Conservation (phyloP, 2,113 vertebrate genomes). For the Aramus guarauna region DNA sequence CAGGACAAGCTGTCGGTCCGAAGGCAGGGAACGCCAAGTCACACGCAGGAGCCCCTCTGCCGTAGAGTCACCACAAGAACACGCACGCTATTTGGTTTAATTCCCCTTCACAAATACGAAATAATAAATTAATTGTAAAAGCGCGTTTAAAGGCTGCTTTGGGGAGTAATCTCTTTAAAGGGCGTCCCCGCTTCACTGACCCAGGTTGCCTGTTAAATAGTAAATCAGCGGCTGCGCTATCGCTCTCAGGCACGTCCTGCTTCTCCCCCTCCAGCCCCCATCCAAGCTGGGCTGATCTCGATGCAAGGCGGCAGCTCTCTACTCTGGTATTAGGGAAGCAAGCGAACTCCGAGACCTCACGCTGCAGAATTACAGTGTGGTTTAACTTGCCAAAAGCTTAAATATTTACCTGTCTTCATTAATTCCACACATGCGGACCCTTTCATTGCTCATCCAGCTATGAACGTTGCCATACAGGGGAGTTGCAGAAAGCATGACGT, state of each 20-base stretch:
- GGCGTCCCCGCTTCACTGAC: slow-evolving; percentile 63
- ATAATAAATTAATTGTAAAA: slow-evolving; percentile 71
- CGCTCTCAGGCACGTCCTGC: neutral
- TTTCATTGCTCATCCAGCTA: slow-evolving; percentile 87
- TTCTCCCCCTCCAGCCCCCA: neutral
- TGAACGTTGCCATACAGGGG: slow-evolving; percentile 86
- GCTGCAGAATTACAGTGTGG: slow-evolving; percentile 5
- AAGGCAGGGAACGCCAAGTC: slow-evolving; percentile 17
- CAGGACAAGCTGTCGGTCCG: slow-evolving; percentile 42
- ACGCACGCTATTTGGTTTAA: slow-evolving; percentile 38
- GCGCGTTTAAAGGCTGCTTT: slow-evolving; percentile 63
- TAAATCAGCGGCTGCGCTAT: slow-evolving; percentile 61
- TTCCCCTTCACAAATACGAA: slow-evolving; percentile 67
- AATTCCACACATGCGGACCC: slow-evolving; percentile 87
- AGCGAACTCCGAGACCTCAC: neutral
- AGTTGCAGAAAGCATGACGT: slow-evolving; percentile 87
- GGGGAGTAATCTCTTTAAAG: slow-evolving; percentile 72
- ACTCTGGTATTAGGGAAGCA: neutral
- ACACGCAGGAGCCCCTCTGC: slow-evolving; percentile 34
- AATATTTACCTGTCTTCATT: slow-evolving; percentile 85
- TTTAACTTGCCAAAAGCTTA: slow-evolving; percentile 62
- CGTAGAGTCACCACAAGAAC: slow-evolving; percentile 9
- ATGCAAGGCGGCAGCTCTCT: neutral
- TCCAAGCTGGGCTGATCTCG: neutral
- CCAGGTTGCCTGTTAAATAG: slow-evolving; percentile 62